Conservation (phyloP, 1,140 invertebrate species). For the Cherax quadricarinatus region DNA sequence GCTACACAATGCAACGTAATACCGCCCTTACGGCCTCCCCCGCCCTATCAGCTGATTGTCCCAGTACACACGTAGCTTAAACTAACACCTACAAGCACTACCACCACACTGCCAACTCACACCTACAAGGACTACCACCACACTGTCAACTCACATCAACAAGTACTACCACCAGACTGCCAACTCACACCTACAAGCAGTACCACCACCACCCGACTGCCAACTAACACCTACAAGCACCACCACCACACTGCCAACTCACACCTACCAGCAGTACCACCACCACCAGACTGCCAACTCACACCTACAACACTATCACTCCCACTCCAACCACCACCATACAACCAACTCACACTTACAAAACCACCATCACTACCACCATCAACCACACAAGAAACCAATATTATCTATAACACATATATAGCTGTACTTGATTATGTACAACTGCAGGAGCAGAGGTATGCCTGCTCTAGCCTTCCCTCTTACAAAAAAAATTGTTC, state of each 20-base stretch:
- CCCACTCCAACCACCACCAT: not conserved
- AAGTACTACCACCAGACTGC: not conserved
- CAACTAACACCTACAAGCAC: not conserved
- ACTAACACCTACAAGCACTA: not conserved
- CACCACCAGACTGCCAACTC: not conserved
- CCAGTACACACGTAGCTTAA: conserved; percentile 1
- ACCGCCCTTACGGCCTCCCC: conserved; percentile 21
- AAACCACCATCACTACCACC: no score
- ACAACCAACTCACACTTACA: not conserved
- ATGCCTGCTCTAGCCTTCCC: no score
- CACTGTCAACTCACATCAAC: conserved; percentile 3
- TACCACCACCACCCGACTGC: not conserved
- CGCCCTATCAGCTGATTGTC: conserved; percentile 47
- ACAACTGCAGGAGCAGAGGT: no score
- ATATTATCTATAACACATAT: no score
- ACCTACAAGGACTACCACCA: not conserved
- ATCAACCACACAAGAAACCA: no score
- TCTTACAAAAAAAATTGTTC: no score
- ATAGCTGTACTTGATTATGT: no score
- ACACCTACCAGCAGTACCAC: not conserved
- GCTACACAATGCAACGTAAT: conserved; percentile 26
- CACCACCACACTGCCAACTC: not conserved
- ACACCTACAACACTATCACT: not conserved
- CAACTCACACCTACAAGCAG: not conserved
- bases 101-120: not conserved